Base-by-base conservation (phyloP, 2,113 vertebrate genomes). In the Salvelinus namaycush region DNA sequence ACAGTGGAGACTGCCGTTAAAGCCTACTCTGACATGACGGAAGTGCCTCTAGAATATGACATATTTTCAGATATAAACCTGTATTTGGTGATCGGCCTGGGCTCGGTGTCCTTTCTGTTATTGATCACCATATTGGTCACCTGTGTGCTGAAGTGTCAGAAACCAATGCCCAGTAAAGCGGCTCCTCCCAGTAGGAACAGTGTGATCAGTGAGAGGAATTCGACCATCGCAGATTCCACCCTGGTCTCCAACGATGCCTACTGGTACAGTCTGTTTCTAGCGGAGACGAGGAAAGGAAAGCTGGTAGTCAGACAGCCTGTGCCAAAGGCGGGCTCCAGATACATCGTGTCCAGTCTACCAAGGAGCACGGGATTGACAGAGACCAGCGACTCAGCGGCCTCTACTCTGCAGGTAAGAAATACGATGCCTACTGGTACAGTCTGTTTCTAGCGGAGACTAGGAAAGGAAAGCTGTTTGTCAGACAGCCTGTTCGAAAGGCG, bases 1-100 rank as follows among this genome's bases (percentile, higher is more conserved):
- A 89, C 96, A 22, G 91, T 96, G 22, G 94, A 97, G 75, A 94
- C 94, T 83, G 93, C 93, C 51, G 93, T 95, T 22, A 95, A 91
- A 90, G 89, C 93, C 75, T 85, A 95, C 82, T 94, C 96, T 54
- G 94, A 93, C 77, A 90, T 95, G 85, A 93, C 91, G 0, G 93
- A 95, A 86, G 92, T 88, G 70, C 91, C 93, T 54, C 91, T 94
- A 0, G 94, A 95, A 72, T 87, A 92, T 14, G 88, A 93, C 84
- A 85, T 51, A 77, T 93, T 95, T 66, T 92, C 92, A 13, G 92
- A 82, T 66, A 83, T 92, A 3, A 85, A 92, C 81, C 74, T 76
- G 12, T 88, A 89, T 72, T 75, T 94, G 60, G 86, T 93, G 57
- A 94, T 95, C 57, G 94, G 92, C 82, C 84, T 95, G 78, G 92